These are phyloP conservation scores for Pseudomyrmex concolor DNA, from an alignment of 1,140 invertebrate species.

Conservation along the genomic window DNA sequence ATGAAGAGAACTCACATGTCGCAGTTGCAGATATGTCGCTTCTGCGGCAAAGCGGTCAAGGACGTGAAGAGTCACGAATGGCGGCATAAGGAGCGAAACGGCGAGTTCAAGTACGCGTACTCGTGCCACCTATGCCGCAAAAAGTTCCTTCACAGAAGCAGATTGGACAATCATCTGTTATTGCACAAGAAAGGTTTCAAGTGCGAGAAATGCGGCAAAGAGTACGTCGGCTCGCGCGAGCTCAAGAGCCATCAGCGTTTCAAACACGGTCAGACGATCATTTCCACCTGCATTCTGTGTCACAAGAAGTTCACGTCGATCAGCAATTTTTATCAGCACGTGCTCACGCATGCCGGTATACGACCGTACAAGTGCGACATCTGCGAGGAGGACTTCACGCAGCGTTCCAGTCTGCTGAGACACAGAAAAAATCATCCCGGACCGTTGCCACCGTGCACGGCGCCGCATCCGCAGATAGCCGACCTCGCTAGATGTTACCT, in stretches of 20 bases:
- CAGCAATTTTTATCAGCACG: constrained; percentile 83
- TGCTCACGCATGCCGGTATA: constrained; percentile 88
- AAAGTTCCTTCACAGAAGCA: constrained; percentile 81
- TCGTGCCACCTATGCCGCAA: constrained; percentile 84
- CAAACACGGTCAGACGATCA: constrained; percentile 84
- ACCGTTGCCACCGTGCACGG: constrained; percentile 47
- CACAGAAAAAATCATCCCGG: constrained; percentile 69
- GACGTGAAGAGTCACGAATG: constrained; percentile 77
- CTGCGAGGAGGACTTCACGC: constrained; percentile 77
- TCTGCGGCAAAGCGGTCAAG: constrained; percentile 72
- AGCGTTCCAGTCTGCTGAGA: constrained; percentile 66
- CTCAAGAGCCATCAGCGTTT: constrained; percentile 86
- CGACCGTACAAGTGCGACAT: constrained; percentile 87
- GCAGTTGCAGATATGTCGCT: constrained; percentile 61
- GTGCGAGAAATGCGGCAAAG: constrained; percentile 78
- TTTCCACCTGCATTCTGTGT: constrained; percentile 85
- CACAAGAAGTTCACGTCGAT: constrained; percentile 75
- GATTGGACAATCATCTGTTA: constrained; percentile 83
- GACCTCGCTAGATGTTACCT: constrained; percentile 70
- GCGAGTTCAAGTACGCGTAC: constrained; percentile 70
- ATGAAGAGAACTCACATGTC: constrained; percentile 67
- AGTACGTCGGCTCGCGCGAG: constrained; percentile 69
- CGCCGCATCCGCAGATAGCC: constrained; percentile 70
- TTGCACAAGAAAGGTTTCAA: constrained; percentile 80
- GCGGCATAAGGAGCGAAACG: constrained; percentile 71